Base-by-base conservation (phyloP, 2,113 vertebrate genomes). In the Neogobius melanostomus region DNA sequence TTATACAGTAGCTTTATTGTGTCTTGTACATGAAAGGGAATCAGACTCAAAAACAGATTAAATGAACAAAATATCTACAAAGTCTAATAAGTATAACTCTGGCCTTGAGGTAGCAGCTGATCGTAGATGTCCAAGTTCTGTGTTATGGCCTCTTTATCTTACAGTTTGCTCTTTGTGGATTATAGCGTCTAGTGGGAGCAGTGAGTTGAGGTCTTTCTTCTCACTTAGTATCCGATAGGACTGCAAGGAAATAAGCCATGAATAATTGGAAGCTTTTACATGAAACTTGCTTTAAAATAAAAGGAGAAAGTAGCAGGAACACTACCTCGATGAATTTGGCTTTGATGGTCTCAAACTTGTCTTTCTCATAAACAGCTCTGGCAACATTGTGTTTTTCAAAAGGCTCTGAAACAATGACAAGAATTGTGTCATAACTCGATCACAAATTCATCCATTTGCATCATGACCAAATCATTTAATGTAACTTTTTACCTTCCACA, bases 311-410 rank as follows among this genome's bases (percentile, higher is more conserved):
- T 14, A 6, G 15, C 16, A 54, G 8, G 17, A 8, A 5, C 3
- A 12, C 4, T 95, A 98, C 98, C 96, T 95, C 91, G 48, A 75
- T 44, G 89, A 99, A 95, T 80, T 94, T 89, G 56, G 75, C 66
- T 92, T 82, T 95, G 66, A 99, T 99, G 64, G 85, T 71, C 48
- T 97, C 94, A 88, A 96, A 99, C 87, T 98, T 98, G 21, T 89
- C 79, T 81, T 94, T 94, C 84, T 98, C 95, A 71, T 96, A 94
- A 79, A 99, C 97, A 44, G 97, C 97, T 89, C 98, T 94, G 82
- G 98, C 97, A 15, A 96, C 97, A 75, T 99, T 99, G 74, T 94
- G 95, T 73, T 94, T 82, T 85, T 99, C 95, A 92, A 98, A 99
- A 9, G 98, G 98, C 83, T 99, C 98, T 99, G 85, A 82, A 91